A percentile compares a stretch with the other conserved stretches of the same genome.
These are phyloP conservation scores for Acanthoscelides obtectus DNA, from an alignment of 2,888 invertebrate genomes.

Conservation along the genomic window DNA sequence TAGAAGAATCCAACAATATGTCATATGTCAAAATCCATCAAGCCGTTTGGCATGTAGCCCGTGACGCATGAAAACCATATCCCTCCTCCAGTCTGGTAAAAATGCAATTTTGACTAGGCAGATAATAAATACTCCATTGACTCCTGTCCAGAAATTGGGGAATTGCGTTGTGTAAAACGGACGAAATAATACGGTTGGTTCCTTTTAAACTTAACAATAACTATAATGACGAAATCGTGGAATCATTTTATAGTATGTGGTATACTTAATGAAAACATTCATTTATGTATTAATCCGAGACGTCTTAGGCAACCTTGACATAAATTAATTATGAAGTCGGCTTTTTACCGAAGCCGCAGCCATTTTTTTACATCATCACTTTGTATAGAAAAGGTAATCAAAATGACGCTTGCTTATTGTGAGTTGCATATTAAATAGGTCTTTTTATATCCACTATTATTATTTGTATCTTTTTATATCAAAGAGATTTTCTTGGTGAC, in stretches of 20 bases:
- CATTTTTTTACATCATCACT: slow-evolving; percentile 1
- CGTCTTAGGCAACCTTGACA: slow-evolving; percentile 3
- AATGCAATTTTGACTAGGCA: no score
- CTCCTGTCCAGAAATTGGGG: background rate
- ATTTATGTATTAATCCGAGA: background rate
- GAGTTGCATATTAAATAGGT: background rate
- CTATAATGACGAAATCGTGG: background rate
- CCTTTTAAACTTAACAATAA: no score
- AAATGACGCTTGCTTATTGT: background rate
- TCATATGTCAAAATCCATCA: no score
- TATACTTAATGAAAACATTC: background rate
- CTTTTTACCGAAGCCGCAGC: background rate
- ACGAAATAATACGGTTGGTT: background rate
- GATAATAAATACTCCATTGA: background rate
- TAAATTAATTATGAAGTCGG: slow-evolving; percentile 3
- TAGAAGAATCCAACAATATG: no score
- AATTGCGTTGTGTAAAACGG: background rate
- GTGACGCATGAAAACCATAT: no score
- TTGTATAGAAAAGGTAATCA: slow-evolving; percentile 1
- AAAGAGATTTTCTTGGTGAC: no score
- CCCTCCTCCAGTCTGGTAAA: no score
- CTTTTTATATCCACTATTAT: no score
- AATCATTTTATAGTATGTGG: background rate
- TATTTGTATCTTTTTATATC: no score
- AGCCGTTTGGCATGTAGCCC: no score